phyloP scores from a whole-genome alignment of 2,113 vertebrate species.

The Callionymus lyra region DNA sequence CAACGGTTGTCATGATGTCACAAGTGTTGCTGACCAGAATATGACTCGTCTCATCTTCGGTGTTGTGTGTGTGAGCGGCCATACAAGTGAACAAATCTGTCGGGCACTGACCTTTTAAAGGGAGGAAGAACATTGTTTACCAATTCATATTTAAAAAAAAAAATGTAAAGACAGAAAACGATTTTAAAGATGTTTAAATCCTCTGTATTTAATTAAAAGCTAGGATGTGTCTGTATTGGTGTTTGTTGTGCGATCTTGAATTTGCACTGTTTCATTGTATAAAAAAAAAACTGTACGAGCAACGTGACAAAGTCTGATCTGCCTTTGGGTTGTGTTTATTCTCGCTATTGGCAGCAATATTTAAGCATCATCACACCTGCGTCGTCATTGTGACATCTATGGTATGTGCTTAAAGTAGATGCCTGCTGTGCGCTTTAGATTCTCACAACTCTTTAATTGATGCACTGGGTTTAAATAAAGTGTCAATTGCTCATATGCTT shows the following conservation, averaged over 20 bases:
- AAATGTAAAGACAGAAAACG: constrained; percentile 37
- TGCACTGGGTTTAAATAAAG: too few relatives aligned
- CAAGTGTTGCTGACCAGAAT: constrained; percentile 33
- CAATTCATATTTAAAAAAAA: constrained; percentile 21
- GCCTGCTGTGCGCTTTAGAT: too few relatives aligned
- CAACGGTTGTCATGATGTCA: constrained; percentile 27
- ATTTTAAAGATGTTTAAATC: constrained; percentile 45
- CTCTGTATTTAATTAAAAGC: constrained; percentile 56
- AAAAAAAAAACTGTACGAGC: constrained; percentile 1
- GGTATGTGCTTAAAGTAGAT: too few relatives aligned
- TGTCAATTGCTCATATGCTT: too few relatives aligned
- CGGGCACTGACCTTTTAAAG: constrained; percentile 27
- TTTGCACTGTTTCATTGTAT: constrained; percentile 51
- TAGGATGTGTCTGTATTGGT: constrained; percentile 51
- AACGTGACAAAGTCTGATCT: too few relatives aligned
- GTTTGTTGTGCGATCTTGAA: constrained; percentile 59
- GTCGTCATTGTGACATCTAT: too few relatives aligned
- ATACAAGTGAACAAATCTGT: constrained; percentile 19
- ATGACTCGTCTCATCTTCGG: constrained; percentile 31
- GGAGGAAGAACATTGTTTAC: constrained; percentile 7
- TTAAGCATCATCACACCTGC: too few relatives aligned
- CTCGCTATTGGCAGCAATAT: too few relatives aligned
- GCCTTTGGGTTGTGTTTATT: too few relatives aligned
- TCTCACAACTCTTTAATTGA: too few relatives aligned
- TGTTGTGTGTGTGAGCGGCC: constrained; percentile 15